Conservation (phyloP, 2,888 invertebrate genomes). For the Lycophotia porphyrea region DNA sequence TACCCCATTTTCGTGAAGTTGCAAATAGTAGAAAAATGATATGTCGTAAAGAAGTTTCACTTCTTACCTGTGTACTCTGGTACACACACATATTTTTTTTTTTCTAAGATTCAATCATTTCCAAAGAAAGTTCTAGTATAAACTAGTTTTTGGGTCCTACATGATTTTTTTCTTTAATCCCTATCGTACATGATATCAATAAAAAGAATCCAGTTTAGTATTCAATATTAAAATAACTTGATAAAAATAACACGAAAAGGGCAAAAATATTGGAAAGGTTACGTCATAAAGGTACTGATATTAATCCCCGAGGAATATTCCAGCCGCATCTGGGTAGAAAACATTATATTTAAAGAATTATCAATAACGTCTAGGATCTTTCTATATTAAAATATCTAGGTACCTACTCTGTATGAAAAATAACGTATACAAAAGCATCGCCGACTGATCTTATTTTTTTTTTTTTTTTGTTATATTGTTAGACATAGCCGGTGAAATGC, state of each 20-base stretch:
- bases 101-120: not conserved
- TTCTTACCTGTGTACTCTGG: too few relatives aligned
- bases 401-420: constrained; percentile 2
- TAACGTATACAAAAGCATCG: not conserved
- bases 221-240: constrained; percentile 60
- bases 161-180: constrained; percentile 6
- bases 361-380: constrained; percentile 16
- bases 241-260: constrained; percentile 63
- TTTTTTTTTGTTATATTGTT: not conserved
- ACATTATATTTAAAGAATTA: constrained; percentile 47
- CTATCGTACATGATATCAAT: constrained; percentile 14
- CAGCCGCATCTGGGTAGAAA: constrained; percentile 20
- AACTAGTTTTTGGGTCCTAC: not conserved
- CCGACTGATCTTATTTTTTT: constrained; percentile 1
- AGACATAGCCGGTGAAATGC: not conserved
- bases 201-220: constrained; percentile 42
- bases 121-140: not conserved
- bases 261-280: constrained; percentile 55
- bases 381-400: constrained; percentile 16
- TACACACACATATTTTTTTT: not conserved
- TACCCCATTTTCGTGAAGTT: too few relatives aligned
- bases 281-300: constrained; percentile 52
- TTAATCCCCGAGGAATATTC: constrained; percentile 57
- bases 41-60: too few relatives aligned
- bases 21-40: too few relatives aligned